Percentiles rank a stretch among this genome's conserved stretches.
These are phyloP conservation scores for Pardosa pseudoannulata DNA, from an alignment of 2,888 invertebrate genomes.

Conservation along the genomic window DNA sequence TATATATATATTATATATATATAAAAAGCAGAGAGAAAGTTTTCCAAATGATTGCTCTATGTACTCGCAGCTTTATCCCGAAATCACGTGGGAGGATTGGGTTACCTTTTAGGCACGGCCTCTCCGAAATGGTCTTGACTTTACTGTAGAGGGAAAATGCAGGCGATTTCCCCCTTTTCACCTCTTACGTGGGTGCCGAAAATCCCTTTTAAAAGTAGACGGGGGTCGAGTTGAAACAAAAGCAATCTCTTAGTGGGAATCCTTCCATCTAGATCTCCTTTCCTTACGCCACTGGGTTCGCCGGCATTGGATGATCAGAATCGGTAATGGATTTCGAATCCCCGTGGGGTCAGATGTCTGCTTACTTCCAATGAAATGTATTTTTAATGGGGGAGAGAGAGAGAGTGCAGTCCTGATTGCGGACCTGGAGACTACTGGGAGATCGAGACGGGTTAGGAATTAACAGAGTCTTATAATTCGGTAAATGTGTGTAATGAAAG, in stretches of 20 bases:
- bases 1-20: too few species aligned
- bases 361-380: background rate
- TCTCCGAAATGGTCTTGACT: background rate
- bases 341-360: background rate
- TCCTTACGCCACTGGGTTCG: background rate
- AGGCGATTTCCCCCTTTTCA: background rate
- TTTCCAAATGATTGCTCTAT: too few species aligned
- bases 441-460: too few species aligned
- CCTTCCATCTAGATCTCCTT: background rate
- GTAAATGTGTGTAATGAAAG: too few species aligned
- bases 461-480: too few species aligned
- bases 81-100: background rate
- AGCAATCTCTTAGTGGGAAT: background rate
- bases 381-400: too few species aligned
- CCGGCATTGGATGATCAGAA: background rate
- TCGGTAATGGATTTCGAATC: background rate
- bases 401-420: too few species aligned
- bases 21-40: too few species aligned
- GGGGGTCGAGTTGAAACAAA: background rate
- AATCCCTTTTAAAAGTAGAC: background rate
- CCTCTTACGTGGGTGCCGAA: background rate
- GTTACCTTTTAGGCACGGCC: background rate
- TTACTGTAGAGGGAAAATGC: background rate
- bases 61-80: background rate
- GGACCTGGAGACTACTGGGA: too few species aligned